phyloP scores from a whole-genome alignment of 2,797 vertebrate genomes.

The Scyliorhinus canicula region DNA sequence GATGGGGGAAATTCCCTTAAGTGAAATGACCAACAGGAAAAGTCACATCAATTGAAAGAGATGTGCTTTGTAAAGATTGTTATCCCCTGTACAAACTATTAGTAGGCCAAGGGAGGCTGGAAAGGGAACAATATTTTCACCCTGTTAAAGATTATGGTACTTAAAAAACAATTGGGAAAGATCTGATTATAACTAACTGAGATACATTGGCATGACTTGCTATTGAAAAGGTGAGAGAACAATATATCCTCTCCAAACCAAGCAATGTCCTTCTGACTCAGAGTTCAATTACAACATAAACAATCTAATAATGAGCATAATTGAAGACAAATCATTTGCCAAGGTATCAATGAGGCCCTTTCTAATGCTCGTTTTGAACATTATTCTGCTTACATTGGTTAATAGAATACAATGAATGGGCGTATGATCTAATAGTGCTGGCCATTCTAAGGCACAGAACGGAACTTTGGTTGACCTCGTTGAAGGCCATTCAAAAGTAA shows the following conservation, averaged over 20 bases:
- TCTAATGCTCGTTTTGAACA: neutral
- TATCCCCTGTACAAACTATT: neutral
- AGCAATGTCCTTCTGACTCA: neutral
- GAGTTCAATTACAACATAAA: neutral
- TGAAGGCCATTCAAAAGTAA: neutral
- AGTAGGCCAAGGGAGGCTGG: neutral
- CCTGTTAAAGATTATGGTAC: neutral
- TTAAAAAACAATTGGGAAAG: neutral
- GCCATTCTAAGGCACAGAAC: neutral
- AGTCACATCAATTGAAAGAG: neutral
- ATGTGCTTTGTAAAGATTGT: neutral
- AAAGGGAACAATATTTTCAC: neutral
- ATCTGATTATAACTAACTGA: constrained; percentile 3
- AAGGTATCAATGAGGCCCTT: neutral
- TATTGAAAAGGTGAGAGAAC: neutral
- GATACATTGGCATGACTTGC: neutral
- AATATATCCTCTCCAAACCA: neutral
- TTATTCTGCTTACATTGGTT: neutral
- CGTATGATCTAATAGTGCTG: neutral
- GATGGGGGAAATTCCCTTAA: neutral
- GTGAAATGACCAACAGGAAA: neutral
- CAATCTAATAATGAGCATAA: neutral
- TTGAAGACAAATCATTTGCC: neutral
- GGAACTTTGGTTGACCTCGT: neutral
- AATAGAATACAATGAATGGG: neutral